Evolutionary conservation across 37 sponge, comb jelly and placozoan species (phyloP), one percentile per base, ranked within the genome.

Genomic region (Beroe forskalii): DNA sequence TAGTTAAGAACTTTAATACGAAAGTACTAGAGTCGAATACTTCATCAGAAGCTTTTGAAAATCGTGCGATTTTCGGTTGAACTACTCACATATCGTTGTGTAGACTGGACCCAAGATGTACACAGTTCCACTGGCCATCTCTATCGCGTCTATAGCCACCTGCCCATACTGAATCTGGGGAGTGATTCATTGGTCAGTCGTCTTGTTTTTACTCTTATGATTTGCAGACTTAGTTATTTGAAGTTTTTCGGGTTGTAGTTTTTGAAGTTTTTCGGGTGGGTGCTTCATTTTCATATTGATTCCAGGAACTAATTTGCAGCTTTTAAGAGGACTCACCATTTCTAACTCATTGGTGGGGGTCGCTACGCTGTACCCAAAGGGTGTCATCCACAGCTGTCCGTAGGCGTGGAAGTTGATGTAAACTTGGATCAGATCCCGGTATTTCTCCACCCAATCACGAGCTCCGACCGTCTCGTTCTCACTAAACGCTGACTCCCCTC

Each of bases 11-110:
- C n/a, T n/a, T n/a, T n/a, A n/a, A n/a, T n/a, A n/a, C n/a, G n/a
- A n/a, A n/a, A n/a, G n/a, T n/a, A n/a, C n/a, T n/a, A n/a, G n/a
- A n/a, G n/a, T n/a, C n/a, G n/a, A n/a, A n/a, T n/a, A n/a, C n/a
- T n/a, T n/a, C n/a, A n/a, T n/a, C n/a, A n/a, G n/a, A n/a, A n/a
- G n/a, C n/a, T n/a, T n/a, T n/a, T n/a, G n/a, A n/a, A n/a, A n/a
- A n/a, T n/a, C n/a, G n/a, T n/a, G n/a, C n/a, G n/a, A n/a, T n/a
- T n/a, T n/a, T n/a, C n/a, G n/a, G n/a, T n/a, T n/a, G n/a, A n/a
- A n/a, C n/a, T n/a, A 80, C 86, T 80, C 55, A 80, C 86, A 80
- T 44, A 80, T 80, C 3, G 86, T 80, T 4, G 86, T 80, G 86
- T 43, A 80, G 60, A 80, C 86, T 4, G 86, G 86, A 41, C 86